phyloP scores from a whole-genome alignment of 2,888 invertebrate species.

The Drosophila mulleri region DNA sequence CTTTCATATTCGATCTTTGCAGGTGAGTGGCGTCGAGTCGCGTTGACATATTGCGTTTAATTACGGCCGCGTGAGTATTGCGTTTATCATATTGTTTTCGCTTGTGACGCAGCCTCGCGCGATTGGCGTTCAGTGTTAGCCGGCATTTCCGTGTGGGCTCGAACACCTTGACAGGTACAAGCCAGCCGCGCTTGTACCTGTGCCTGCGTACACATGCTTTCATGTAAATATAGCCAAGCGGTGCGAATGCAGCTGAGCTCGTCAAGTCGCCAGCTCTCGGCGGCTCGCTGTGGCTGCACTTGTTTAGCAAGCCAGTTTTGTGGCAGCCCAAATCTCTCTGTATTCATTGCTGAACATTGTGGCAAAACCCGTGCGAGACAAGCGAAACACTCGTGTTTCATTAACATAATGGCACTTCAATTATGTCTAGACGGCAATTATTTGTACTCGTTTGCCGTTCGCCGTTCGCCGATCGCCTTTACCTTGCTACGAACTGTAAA shows the following conservation, averaged over 20 bases:
- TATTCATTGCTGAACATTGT: conserved; percentile 1
- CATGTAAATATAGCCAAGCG: conserved; percentile 3
- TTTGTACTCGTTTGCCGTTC: conserved; percentile 19
- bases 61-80: conserved; percentile 50
- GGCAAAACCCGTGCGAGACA: background rate
- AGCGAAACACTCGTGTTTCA: conserved; percentile 1
- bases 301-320: conserved; percentile 11
- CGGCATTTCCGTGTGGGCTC: conserved; percentile 68
- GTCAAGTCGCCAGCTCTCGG: background rate
- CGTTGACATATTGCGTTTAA: conserved; percentile 60
- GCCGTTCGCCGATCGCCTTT: background rate
- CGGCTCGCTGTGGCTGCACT: background rate
- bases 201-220: background rate
- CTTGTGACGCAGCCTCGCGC: conserved; percentile 44
- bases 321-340: conserved; percentile 8
- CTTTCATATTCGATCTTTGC: conserved; percentile 57
- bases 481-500: background rate
- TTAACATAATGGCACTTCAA: conserved; percentile 58
- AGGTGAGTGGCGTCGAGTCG: conserved; percentile 70
- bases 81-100: conserved; percentile 9
- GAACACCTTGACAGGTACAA: conserved; percentile 56
- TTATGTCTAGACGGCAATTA: conserved; percentile 65
- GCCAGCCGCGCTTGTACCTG: conserved; percentile 3
- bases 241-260: conserved; percentile 29
- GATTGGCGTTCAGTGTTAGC: conserved; percentile 36